Evolutionary conservation across 2,797 vertebrate genomes (phyloP).

Genomic region (Molossus molossus): DNA sequence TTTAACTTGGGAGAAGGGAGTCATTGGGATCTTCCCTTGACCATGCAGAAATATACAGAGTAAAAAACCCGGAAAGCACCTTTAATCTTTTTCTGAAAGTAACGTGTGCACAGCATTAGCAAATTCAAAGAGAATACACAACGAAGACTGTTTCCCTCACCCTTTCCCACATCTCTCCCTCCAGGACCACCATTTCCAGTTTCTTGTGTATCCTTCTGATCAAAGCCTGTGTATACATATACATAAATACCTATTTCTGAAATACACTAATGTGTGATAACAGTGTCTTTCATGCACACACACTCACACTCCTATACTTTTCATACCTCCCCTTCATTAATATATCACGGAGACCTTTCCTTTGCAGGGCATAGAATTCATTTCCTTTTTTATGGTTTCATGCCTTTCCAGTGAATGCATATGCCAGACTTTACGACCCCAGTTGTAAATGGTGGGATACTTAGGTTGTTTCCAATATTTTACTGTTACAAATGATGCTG

Average conservation of each 20-base stretch:
- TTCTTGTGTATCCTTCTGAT: neutral
- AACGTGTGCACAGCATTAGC: fast-evolving
- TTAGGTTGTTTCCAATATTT: no score
- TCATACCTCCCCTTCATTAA: fast-evolving
- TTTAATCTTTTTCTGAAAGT: neutral
- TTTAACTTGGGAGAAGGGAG: neutral
- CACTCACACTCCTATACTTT: neutral
- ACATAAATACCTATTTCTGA: neutral
- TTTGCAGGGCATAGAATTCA: fast-evolving
- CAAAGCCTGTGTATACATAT: neutral
- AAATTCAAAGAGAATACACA: neutral
- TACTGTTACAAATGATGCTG: neutral
- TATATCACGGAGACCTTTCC: neutral
- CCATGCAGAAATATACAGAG: neutral
- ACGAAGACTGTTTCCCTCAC: neutral
- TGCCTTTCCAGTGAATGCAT: neutral
- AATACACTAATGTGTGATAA: neutral
- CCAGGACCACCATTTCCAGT: neutral
- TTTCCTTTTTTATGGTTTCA: neutral
- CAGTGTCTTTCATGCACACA: neutral
- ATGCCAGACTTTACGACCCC: neutral
- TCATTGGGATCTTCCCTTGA: neutral
- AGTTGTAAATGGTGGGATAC: neutral
- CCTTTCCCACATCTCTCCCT: no score
- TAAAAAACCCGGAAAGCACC: neutral